Conservation (phyloP, 2,888 invertebrate genomes). For the Chironomus riparius region DNA sequence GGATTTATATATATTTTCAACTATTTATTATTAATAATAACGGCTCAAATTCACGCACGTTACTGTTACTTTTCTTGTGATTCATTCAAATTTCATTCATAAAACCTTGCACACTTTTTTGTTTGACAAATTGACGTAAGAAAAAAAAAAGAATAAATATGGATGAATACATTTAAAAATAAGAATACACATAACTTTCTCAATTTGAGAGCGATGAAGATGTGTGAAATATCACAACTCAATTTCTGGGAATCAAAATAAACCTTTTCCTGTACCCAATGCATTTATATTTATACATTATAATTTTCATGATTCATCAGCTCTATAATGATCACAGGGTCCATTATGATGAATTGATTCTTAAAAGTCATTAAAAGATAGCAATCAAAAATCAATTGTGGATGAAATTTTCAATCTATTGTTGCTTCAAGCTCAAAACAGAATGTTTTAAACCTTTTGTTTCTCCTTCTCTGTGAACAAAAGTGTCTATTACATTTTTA, state of each 20-base stretch:
- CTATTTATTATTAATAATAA: too few relatives aligned
- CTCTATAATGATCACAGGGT: not conserved
- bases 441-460: slow-evolving; percentile 2
- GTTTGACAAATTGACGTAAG: not conserved
- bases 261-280: slow-evolving; percentile 15
- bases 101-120: not conserved
- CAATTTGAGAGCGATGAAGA: not conserved
- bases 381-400: slow-evolving; percentile 15
- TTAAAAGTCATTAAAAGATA: slow-evolving; percentile 25
- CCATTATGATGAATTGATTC: slow-evolving; percentile 20
- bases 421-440: too few relatives aligned
- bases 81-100: not conserved
- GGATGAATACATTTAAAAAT: not conserved
- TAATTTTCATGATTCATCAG: slow-evolving; percentile 1
- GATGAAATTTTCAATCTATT: not conserved
- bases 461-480: not conserved
- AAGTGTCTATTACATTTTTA: slow-evolving; percentile 22
- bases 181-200: not conserved
- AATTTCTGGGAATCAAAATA: slow-evolving; percentile 12
- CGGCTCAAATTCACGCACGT: not conserved
- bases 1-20: too few relatives aligned
- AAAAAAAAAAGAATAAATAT: not conserved
- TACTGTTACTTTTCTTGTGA: not conserved
- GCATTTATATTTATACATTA: not conserved
- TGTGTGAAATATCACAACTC: slow-evolving; percentile 21